phyloP scores from a whole-genome alignment of 2,797 vertebrate species.

The Apodemus agrarius region DNA sequence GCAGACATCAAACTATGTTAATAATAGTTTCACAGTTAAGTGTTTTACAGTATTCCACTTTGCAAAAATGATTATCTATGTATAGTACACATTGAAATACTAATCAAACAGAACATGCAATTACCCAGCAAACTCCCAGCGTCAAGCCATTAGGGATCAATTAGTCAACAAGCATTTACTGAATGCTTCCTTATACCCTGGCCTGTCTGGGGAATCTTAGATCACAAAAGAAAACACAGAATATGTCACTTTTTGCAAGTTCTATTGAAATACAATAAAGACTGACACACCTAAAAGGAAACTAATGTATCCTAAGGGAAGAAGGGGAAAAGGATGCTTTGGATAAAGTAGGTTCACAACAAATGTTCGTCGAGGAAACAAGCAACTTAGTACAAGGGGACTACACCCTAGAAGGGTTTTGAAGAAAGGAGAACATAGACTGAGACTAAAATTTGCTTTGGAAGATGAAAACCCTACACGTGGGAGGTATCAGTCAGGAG shows the following conservation, averaged over 20 bases:
- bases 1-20: constrained; percentile 40
- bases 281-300: constrained; percentile 26
- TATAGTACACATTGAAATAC: constrained; percentile 14
- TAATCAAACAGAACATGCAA: constrained; percentile 63
- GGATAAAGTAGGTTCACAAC: not conserved
- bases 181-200: not conserved
- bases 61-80: constrained; percentile 53
- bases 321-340: not conserved
- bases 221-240: constrained; percentile 1
- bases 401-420: not conserved
- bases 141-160: constrained; percentile 44
- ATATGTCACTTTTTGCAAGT: not conserved
- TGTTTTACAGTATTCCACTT: constrained; percentile 19
- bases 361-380: not conserved
- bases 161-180: constrained; percentile 49
- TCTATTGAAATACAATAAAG: not conserved
- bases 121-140: constrained; percentile 55
- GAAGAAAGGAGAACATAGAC: not conserved
- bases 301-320: not conserved
- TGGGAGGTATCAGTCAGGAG: not conserved
- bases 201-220: constrained; percentile 8
- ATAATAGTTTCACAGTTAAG: constrained; percentile 26
- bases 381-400: not conserved
- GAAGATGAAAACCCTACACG: not conserved
- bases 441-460: not conserved